Percentiles rank a stretch among this genome's conserved stretches.
Evolutionary conservation across 2,888 invertebrate species (phyloP).

Genomic region (Glyphotaelius pellucidus): DNA sequence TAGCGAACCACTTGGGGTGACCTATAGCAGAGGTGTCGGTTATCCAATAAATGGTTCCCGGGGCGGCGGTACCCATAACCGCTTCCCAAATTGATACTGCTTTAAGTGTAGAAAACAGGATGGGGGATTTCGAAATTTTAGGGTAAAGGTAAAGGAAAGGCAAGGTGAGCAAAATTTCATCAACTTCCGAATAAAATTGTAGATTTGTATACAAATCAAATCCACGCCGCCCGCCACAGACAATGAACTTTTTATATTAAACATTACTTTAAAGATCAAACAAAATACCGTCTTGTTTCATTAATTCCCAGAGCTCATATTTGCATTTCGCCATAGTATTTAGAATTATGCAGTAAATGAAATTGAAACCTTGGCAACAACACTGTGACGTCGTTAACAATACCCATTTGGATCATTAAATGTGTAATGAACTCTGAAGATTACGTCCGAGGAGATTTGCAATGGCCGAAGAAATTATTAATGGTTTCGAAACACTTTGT

Average conservation of each 20-base stretch:
- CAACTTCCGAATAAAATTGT: no score
- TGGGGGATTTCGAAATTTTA: no score
- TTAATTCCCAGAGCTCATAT: neutral
- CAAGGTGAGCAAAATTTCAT: no score
- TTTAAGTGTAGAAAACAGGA: no score
- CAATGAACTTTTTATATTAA: neutral
- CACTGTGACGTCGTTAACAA: neutral
- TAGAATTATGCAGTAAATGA: neutral
- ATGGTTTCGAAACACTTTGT: neutral
- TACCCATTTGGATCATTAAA: neutral
- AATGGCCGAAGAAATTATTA: neutral
- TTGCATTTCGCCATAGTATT: neutral
- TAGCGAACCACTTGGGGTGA: no score
- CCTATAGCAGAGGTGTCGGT: no score
- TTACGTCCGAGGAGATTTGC: neutral
- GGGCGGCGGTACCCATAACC: no score
- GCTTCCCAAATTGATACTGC: no score
- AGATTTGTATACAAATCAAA: no score
- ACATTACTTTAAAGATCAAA: neutral
- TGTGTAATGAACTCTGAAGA: neutral
- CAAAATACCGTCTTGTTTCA: neutral
- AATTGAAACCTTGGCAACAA: conserved; percentile 13
- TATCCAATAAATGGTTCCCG: no score
- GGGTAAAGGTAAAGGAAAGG: no score
- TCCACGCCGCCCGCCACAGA: no score